Evolutionary conservation across 1,140 invertebrate genomes (phyloP), one percentile per base, ranked within the genome.

Genomic region (Hycleus phaleratus): DNA sequence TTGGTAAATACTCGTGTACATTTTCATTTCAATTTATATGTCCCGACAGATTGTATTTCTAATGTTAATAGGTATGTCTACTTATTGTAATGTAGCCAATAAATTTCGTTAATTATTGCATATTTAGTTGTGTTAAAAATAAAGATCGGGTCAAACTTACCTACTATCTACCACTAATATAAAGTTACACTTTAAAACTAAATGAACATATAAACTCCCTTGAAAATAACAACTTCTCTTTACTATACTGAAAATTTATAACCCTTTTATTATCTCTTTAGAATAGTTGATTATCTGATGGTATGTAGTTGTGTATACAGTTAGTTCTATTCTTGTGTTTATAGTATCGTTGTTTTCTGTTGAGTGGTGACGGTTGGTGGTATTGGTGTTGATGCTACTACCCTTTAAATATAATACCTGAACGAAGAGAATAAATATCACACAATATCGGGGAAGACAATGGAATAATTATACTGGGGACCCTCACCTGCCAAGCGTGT

Each of bases 381-480:
- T 18, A 18, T 18, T 18, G 18, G 18, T 18, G 18, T 18, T 18
- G 32, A 32, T 32, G 3, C 24, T 38, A 18, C 55, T 38, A 38
- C 26, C 39, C 55, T 49, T 38, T 46, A 26, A 42, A 49, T 47
- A 60, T 51, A 57, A 56, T 57, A 55, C 60, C 60, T 55, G 51
- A 55, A 58, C 51, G 60, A 55, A 55, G 52, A 45, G 60, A 62
- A 62, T 62, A 62, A 51, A 58, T 58, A 56, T 60, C 53, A 48
- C 54, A 48, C 53, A 64, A 64, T 62, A 67, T 67, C 57, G 59
- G 56, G 46, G 51, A 57, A 67, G 68, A 70, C 68, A 68, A 70
- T 70, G 59, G 63, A 56, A 62, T 70, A 66, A 70, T 70, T 64
- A 67, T 58, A 60, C 46, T 38, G 7, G 40, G 58, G 60, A 64